These are phyloP conservation scores for Agelastica alni DNA, from an alignment of 2,888 invertebrate species.

Conservation along the genomic window DNA sequence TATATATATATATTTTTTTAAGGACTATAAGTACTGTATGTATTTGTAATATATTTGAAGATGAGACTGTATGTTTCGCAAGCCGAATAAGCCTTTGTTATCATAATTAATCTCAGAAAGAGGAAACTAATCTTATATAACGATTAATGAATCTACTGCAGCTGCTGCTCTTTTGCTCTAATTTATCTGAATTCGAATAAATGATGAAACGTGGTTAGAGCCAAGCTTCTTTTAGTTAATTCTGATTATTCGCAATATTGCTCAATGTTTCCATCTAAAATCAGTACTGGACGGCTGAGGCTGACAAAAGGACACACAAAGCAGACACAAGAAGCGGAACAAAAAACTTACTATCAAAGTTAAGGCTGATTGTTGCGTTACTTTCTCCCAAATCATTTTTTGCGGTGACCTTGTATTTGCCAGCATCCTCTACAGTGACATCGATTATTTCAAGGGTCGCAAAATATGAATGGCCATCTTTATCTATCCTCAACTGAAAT, in stretches of 20 bases:
- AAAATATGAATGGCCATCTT: slow-evolving; percentile 92
- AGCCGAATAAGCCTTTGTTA: slow-evolving; percentile 18
- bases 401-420: slow-evolving; percentile 95
- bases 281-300: slow-evolving; percentile 22
- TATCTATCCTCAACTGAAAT: slow-evolving; percentile 80
- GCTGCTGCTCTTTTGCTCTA: slow-evolving; percentile 1
- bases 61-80: slow-evolving; percentile 15
- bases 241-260: slow-evolving; percentile 31
- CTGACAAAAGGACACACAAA: slow-evolving; percentile 37
- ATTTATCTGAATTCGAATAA: not conserved
- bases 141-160: not conserved
- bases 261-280: slow-evolving; percentile 15
- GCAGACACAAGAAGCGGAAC: slow-evolving; percentile 44
- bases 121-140: not conserved
- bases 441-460: slow-evolving; percentile 91
- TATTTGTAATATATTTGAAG: not conserved
- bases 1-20: no score
- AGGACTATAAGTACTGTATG: slow-evolving; percentile 14
- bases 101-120: slow-evolving; percentile 5
- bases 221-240: slow-evolving; percentile 28
- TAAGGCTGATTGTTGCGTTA: slow-evolving; percentile 94
- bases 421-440: slow-evolving; percentile 96
- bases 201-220: slow-evolving; percentile 11
- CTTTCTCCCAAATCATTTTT: slow-evolving; percentile 98
- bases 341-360: slow-evolving; percentile 92